Evolutionary conservation across 2,113 vertebrate genomes (phyloP).

Genomic region (Platichthys flesus): DNA sequence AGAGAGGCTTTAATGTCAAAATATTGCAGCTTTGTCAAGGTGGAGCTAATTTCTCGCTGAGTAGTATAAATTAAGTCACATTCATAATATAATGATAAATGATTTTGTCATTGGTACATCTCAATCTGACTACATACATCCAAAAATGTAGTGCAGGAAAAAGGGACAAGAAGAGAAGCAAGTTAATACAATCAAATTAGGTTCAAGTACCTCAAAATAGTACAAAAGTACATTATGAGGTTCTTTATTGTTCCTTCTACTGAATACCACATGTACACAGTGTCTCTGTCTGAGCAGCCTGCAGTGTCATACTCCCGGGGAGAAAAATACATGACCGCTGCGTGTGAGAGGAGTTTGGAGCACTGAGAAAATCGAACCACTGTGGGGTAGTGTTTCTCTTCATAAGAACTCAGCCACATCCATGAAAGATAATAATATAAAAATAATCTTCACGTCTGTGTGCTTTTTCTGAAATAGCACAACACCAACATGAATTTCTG

Average conservation of each 20-base stretch:
- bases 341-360: conserved; percentile 58
- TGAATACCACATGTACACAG: background rate
- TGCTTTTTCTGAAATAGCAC: background rate
- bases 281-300: background rate
- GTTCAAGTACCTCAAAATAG: too few species aligned
- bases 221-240: too few species aligned
- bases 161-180: too few species aligned
- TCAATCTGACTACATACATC: too few species aligned
- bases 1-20: background rate
- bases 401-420: conserved; percentile 49
- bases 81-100: too few species aligned
- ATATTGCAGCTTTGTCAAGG: background rate
- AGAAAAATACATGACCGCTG: background rate
- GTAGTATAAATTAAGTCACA: too few species aligned
- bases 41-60: background rate
- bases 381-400: conserved; percentile 82
- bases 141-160: too few species aligned
- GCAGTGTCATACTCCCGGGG: conserved; percentile 3
- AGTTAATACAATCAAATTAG: too few species aligned
- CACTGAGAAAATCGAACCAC: conserved; percentile 79
- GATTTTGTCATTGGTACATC: too few species aligned
- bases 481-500: background rate
- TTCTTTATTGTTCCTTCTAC: background rate
- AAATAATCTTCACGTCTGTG: background rate
- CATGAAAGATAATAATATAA: conserved; percentile 21